phyloP scores from a whole-genome alignment of 2,888 invertebrate species.

The Brenthis daphne region DNA sequence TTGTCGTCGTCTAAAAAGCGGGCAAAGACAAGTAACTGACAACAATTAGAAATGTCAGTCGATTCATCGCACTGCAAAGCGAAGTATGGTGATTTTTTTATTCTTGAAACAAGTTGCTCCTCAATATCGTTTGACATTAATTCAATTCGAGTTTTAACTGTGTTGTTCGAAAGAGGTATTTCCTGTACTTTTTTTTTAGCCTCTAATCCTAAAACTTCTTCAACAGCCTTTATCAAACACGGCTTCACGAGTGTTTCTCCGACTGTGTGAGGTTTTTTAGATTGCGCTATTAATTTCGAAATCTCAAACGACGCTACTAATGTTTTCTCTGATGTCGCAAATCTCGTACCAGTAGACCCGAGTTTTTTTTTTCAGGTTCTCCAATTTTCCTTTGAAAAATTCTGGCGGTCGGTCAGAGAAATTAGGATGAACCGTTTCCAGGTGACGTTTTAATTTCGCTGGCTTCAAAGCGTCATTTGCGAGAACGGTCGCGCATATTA shows the following conservation, averaged over 20 bases:
- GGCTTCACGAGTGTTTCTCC: slow-evolving; percentile 40
- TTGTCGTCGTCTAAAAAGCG: slow-evolving; percentile 36
- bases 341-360: slow-evolving; percentile 17
- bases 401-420: slow-evolving; percentile 14
- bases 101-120: slow-evolving; percentile 28
- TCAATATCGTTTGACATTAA: slow-evolving; percentile 36
- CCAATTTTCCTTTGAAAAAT: slow-evolving; percentile 8
- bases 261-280: slow-evolving; percentile 39
- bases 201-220: slow-evolving; percentile 35
- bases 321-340: slow-evolving; percentile 24
- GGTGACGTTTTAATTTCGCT: background rate
- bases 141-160: slow-evolving; percentile 34
- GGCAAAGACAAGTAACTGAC: slow-evolving; percentile 40
- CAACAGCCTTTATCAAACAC: slow-evolving; percentile 39
- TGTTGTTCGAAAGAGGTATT: slow-evolving; percentile 39
- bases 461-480: background rate
- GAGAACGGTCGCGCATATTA: background rate
- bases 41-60: slow-evolving; percentile 42
- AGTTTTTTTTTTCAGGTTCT: slow-evolving; percentile 21
- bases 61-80: slow-evolving; percentile 40
- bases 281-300: slow-evolving; percentile 33
- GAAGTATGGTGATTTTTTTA: slow-evolving; percentile 35
- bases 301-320: slow-evolving; percentile 31
- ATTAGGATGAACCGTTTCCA: slow-evolving; percentile 18
- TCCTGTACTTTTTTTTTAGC: slow-evolving; percentile 36